A percentile compares a stretch with the other conserved stretches of the same genome.
phyloP scores from a whole-genome alignment of 2,888 invertebrate genomes.

The Pandemis cinnamomeana region DNA sequence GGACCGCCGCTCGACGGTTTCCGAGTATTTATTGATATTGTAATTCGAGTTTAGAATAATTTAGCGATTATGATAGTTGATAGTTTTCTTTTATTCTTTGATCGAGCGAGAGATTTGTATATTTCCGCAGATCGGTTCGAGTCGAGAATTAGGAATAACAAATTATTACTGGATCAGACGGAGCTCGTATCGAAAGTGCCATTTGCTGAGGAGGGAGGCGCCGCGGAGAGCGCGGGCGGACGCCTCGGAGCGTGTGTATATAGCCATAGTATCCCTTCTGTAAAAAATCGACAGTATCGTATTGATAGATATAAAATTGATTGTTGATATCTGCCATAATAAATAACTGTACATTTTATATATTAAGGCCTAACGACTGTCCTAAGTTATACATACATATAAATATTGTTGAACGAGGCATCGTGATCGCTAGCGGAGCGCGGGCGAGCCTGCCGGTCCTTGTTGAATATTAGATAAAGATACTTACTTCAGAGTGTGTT shows the following conservation, averaged over 20 bases:
- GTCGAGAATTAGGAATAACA: conserved; percentile 39
- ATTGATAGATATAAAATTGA: conserved; percentile 72
- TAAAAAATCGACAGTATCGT: conserved; percentile 64
- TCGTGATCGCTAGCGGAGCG: conserved; percentile 56
- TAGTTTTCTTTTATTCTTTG: conserved; percentile 56
- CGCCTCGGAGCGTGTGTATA: conserved; percentile 66
- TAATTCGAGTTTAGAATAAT: conserved; percentile 61
- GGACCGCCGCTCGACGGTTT: conserved; percentile 53
- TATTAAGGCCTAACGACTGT: conserved; percentile 83
- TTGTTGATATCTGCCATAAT: conserved; percentile 84
- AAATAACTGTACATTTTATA: conserved; percentile 80
- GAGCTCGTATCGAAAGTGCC: conserved; percentile 67
- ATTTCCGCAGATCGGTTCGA: conserved; percentile 46
- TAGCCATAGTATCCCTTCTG: conserved; percentile 45
- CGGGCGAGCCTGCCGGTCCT: conserved; percentile 52
- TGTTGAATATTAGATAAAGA: conserved; percentile 64
- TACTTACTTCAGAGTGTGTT: conserved; percentile 69
- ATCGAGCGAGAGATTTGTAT: conserved; percentile 44
- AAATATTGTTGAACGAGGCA: conserved; percentile 71
- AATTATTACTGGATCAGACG: conserved; percentile 42
- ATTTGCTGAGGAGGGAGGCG: conserved; percentile 56
- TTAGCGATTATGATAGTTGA: conserved; percentile 45
- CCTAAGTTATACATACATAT: conserved; percentile 66
- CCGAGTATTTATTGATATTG: conserved; percentile 62
- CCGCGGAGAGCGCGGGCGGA: conserved; percentile 54